Conservation (phyloP, 1,140 invertebrate genomes). For the Pogonomyrmex barbatus region DNA sequence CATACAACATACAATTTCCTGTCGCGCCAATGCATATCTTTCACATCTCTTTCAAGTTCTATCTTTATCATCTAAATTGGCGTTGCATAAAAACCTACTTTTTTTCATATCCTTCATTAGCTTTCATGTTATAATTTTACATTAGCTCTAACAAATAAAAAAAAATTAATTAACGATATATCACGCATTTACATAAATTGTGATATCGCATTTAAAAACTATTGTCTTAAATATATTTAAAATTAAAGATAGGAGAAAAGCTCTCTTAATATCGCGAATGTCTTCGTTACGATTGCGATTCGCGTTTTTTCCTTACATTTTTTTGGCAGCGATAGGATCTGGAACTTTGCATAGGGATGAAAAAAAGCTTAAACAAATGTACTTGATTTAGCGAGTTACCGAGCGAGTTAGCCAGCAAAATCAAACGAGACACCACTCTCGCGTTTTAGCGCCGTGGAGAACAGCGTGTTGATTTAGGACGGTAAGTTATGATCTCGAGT, state of each 20-base stretch:
- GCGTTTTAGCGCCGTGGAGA: constrained; percentile 44
- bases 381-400: constrained; percentile 52
- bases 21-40: not conserved
- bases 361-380: constrained; percentile 34
- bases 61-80: constrained; percentile 12
- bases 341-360: constrained; percentile 6
- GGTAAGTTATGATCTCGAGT: constrained; percentile 76
- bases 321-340: not conserved
- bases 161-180: constrained; percentile 14
- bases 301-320: not conserved
- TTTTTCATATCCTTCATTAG: not conserved
- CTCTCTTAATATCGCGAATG: not conserved
- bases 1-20: constrained; percentile 37
- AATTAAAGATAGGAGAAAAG: not conserved
- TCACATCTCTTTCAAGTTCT: constrained; percentile 30
- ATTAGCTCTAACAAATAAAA: not conserved
- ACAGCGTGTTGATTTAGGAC: constrained; percentile 78
- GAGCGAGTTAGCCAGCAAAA: constrained; percentile 45
- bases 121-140: not conserved
- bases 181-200: not conserved
- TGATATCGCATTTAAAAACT: not conserved
- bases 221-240: not conserved
- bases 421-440: constrained; percentile 58
- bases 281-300: not conserved
- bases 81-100: not conserved